phyloP scores from a whole-genome alignment of 1,140 invertebrate genomes.

The Calephelis virginiensis region DNA sequence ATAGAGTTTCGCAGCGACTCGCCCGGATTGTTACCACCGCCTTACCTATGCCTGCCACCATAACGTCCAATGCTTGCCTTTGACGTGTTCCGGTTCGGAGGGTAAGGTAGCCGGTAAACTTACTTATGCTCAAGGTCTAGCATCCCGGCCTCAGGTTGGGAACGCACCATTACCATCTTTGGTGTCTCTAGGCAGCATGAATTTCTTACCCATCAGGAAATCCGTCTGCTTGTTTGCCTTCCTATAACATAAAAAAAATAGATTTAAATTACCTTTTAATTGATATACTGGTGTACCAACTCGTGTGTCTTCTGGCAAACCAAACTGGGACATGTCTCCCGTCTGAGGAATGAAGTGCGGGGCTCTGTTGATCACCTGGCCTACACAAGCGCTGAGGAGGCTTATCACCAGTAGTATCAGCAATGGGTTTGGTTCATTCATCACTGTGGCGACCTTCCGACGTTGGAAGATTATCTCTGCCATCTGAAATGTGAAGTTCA shows the following conservation, averaged over 20 bases:
- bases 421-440: constrained; percentile 47
- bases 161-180: too few relatives aligned
- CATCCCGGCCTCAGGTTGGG: too few relatives aligned
- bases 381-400: constrained; percentile 34
- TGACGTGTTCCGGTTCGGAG: too few relatives aligned
- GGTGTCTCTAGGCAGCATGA: too few relatives aligned
- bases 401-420: constrained; percentile 50
- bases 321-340: constrained; percentile 88
- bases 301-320: constrained; percentile 86
- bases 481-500: constrained; percentile 46
- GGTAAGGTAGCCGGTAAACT: too few relatives aligned
- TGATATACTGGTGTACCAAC: constrained; percentile 88
- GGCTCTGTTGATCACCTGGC: constrained; percentile 81
- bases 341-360: constrained; percentile 86
- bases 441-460: constrained; percentile 47
- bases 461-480: constrained; percentile 63
- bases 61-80: too few relatives aligned
- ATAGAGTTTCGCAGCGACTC: too few relatives aligned
- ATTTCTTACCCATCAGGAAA: too few relatives aligned
- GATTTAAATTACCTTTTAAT: constrained; percentile 77
- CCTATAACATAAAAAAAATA: not conserved
- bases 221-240: too few relatives aligned
- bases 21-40: too few relatives aligned
- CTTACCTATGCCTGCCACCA: too few relatives aligned
- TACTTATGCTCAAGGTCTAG: too few relatives aligned